Base-by-base conservation (phyloP, 2,888 invertebrate genomes). In the Colostygia pectinataria region DNA sequence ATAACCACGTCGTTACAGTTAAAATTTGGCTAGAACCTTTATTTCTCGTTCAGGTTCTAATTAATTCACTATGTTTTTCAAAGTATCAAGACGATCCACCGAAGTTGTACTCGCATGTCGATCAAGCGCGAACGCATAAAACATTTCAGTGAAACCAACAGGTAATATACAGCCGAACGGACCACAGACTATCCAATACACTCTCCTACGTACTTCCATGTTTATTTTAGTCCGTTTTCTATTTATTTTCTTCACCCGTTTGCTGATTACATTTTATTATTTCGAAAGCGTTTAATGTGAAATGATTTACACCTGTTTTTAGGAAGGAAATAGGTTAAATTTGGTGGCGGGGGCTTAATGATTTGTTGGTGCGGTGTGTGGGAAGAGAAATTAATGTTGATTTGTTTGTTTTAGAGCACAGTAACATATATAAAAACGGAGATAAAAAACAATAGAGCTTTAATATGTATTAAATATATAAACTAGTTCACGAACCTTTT, bases 111-210 rank as follows among this genome's bases (percentile, higher is more conserved):
- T n/a, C n/a, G n/a, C n/a, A 63, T 75, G 78, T 81, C 84, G 81
- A 83, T 82, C 81, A 77, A 75, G 77, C 80, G 78, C 76, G 80
- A 82, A 82, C 77, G 80, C 83, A 83, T 79, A 80, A 81, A 83
- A 79, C 80, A 77, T 85, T 84, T 83, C 83, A 80, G 80, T 84
- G 76, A 77, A 82, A 79, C 82, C 81, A 80, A 83, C 87, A 86
- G 87, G 87, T 86, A 86, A 86, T 83, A 80, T 76, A 78, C 80
- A 73, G 71, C 66, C 66, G 72, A 65, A 63, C 74, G 76, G 39
- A 15, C 63, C 52, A 39, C 52, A 52, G 46, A 39, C 14, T 42
- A 39, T 27, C 4, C 1, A 33, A 31, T 34, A 46, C n/a, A n/a
- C n/a, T n/a, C 32, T 41, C n/a, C 12, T 34, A 13, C 24, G 59